A percentile compares a stretch with the other conserved stretches of the same genome.
These are phyloP conservation scores for Poecile montanus DNA, from an alignment of 2,797 vertebrate genomes.

Conservation along the genomic window DNA sequence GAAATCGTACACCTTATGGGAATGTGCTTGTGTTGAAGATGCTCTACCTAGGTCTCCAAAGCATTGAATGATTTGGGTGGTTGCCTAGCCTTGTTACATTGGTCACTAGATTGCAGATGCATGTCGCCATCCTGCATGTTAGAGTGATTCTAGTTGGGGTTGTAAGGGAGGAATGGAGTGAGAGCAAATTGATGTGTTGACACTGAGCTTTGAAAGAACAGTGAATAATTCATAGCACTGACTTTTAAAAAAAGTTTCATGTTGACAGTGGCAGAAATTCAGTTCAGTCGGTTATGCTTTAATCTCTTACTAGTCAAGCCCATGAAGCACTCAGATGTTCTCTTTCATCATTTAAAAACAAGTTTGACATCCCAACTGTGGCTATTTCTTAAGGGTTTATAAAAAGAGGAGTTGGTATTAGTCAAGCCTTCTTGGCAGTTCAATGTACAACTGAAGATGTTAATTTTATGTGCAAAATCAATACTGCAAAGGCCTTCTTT, in stretches of 20 bases:
- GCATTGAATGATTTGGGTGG: neutral
- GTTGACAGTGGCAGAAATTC: neutral
- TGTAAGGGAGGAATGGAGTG: neutral
- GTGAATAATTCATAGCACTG: neutral
- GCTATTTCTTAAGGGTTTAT: neutral
- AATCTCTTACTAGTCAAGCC: neutral
- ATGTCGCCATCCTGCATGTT: accelerated
- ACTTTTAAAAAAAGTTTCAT: neutral
- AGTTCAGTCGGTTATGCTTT: neutral
- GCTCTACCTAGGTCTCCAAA: neutral
- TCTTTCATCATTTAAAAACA: conserved; percentile 14
- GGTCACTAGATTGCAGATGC: neutral
- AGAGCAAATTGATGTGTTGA: neutral
- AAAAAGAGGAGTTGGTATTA: neutral
- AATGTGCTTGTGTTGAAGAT: neutral
- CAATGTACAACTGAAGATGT: neutral
- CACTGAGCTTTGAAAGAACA: neutral
- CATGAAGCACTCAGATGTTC: neutral
- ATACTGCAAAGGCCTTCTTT: neutral
- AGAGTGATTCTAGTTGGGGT: neutral
- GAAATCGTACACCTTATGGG: neutral
- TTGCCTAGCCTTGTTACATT: neutral
- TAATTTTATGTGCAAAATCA: neutral
- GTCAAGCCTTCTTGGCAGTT: neutral
- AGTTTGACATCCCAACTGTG: neutral